phyloP scores from a whole-genome alignment of 1,140 invertebrate genomes.

The Gonioctena quinquepunctata region DNA sequence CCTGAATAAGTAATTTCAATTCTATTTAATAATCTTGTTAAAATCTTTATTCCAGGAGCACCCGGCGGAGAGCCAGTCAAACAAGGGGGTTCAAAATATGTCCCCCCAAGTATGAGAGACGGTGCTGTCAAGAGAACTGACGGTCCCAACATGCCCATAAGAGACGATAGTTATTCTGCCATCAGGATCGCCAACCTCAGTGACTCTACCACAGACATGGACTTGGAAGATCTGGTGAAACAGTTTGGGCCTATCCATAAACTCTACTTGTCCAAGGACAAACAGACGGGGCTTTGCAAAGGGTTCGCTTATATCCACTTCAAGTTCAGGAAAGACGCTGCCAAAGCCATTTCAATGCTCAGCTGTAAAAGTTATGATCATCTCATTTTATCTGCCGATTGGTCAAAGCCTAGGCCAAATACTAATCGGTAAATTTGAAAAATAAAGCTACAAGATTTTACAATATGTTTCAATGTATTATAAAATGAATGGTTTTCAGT shows the following conservation, averaged over 20 bases:
- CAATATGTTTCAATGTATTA: too few species aligned
- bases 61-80: constrained; percentile 55
- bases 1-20: too few species aligned
- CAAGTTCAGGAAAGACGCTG: constrained; percentile 85
- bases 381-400: constrained; percentile 97
- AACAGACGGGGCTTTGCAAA: constrained; percentile 79
- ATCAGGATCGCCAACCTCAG: constrained; percentile 97
- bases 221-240: constrained; percentile 94
- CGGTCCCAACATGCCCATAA: constrained; percentile 68
- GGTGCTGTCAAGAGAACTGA: constrained; percentile 76
- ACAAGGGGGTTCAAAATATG: constrained; percentile 67
- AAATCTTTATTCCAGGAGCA: constrained; percentile 21
- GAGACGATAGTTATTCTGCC: constrained; percentile 83
- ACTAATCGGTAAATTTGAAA: constrained; percentile 5
- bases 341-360: constrained; percentile 85
- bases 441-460: background rate
- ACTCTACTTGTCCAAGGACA: constrained; percentile 88
- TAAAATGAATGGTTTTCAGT: too few species aligned
- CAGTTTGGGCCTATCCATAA: constrained; percentile 86
- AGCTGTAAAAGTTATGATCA: constrained; percentile 98
- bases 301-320: constrained; percentile 98
- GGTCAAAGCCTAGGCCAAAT: constrained; percentile 80
- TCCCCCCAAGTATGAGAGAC: constrained; percentile 86
- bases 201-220: constrained; percentile 91
- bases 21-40: too few species aligned